Evolutionary conservation across 2,113 vertebrate genomes (phyloP).

Genomic region (Garra rufa): DNA sequence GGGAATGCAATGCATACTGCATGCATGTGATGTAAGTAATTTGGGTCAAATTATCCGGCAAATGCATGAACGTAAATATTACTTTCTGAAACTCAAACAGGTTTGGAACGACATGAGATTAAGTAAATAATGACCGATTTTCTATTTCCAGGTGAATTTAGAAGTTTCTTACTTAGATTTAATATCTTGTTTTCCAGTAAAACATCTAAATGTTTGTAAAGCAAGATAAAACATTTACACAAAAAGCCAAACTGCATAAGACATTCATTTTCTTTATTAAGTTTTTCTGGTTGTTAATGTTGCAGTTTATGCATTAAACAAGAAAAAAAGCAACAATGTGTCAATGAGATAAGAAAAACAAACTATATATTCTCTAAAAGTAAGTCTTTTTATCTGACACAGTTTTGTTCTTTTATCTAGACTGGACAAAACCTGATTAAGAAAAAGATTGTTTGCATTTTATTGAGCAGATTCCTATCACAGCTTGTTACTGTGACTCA

Average conservation of each 20-base stretch:
- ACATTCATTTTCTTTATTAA: background rate
- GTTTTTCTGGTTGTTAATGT: background rate
- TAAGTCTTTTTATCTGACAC: background rate
- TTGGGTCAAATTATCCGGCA: background rate
- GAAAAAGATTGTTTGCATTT: too few relatives aligned
- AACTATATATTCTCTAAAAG: background rate
- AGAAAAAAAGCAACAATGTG: background rate
- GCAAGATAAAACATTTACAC: background rate
- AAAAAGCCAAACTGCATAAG: background rate
- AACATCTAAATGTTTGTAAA: background rate
- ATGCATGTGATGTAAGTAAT: background rate
- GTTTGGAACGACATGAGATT: background rate
- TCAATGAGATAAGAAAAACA: background rate
- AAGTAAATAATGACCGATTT: background rate
- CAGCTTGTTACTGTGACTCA: background rate
- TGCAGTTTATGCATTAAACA: background rate
- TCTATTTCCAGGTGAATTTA: background rate
- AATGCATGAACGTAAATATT: too few relatives aligned
- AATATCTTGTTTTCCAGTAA: background rate
- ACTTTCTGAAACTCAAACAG: background rate
- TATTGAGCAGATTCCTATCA: background rate
- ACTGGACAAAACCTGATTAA: background rate
- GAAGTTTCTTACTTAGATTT: background rate
- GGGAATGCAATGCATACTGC: background rate
- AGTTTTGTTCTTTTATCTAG: background rate